phyloP scores from a whole-genome alignment of 1,140 invertebrate genomes.

The Drosophila ogumai region DNA sequence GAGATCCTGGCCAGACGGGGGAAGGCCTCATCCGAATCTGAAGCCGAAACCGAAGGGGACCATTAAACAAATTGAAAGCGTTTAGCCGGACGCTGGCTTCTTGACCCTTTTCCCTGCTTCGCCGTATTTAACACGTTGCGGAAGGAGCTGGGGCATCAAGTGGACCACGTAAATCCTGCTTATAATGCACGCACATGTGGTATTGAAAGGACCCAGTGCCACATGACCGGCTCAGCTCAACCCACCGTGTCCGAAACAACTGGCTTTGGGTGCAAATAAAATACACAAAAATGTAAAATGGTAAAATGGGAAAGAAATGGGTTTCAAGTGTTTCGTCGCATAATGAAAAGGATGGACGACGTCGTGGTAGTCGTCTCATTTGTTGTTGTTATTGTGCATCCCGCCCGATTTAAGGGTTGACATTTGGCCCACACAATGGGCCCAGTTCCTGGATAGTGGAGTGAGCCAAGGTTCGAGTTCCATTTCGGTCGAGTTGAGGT shows the following conservation, averaged over 20 bases:
- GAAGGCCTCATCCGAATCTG: slow-evolving; percentile 26
- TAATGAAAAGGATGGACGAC: slow-evolving; percentile 75
- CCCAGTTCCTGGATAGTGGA: slow-evolving; percentile 20
- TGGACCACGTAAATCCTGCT: slow-evolving; percentile 75
- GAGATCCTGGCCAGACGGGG: slow-evolving; percentile 15
- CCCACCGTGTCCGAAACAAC: slow-evolving; percentile 41
- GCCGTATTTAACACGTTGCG: slow-evolving; percentile 73
- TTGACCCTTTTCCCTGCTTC: slow-evolving; percentile 56
- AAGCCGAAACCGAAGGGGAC: slow-evolving; percentile 49
- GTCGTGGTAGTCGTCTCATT: slow-evolving; percentile 46
- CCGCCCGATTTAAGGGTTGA: slow-evolving; percentile 68
- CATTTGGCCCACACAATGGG: slow-evolving; percentile 67
- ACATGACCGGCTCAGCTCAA: slow-evolving; percentile 33
- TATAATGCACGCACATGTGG: slow-evolving; percentile 79
- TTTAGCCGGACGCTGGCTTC: slow-evolving; percentile 74
- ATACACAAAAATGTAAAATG: slow-evolving; percentile 48
- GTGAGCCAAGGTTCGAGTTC: slow-evolving; percentile 56
- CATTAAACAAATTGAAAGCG: slow-evolving; percentile 82
- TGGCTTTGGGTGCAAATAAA: slow-evolving; percentile 47
- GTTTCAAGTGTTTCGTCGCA: slow-evolving; percentile 71
- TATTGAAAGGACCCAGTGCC: slow-evolving; percentile 34
- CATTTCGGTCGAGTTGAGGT: slow-evolving; percentile 61
- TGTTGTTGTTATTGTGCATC: slow-evolving; percentile 55
- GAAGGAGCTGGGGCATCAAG: slow-evolving; percentile 63
- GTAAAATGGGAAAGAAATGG: slow-evolving; percentile 71